These are phyloP conservation scores for Macquaria australasica DNA, from an alignment of 2,113 vertebrate species.

Conservation along the genomic window DNA sequence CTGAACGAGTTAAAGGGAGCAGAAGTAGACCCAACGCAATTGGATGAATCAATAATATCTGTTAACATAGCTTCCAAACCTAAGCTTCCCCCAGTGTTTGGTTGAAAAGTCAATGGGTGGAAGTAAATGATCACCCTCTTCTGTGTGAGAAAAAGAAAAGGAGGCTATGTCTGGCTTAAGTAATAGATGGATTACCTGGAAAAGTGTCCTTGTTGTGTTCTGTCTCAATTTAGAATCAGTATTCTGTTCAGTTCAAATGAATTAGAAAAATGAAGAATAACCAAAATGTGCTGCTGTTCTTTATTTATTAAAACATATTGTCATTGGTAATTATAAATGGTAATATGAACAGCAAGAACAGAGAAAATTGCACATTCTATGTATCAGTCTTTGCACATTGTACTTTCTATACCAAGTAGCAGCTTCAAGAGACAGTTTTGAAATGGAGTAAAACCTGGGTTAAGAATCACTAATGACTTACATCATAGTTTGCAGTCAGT, in stretches of 20 bases:
- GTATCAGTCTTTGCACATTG: neutral
- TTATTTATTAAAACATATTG: neutral
- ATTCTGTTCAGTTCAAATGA: neutral
- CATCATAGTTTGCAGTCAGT: no score
- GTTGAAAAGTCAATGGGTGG: neutral
- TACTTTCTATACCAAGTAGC: no score
- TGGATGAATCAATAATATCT: slow-evolving; percentile 28
- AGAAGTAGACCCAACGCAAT: neutral
- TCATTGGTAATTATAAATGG: neutral
- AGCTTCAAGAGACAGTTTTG: no score
- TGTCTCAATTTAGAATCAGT: neutral
- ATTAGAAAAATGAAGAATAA: neutral
- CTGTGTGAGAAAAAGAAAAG: neutral
- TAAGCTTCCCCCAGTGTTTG: neutral
- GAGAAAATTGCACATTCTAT: neutral
- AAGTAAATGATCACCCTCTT: neutral
- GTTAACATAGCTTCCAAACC: slow-evolving; percentile 2
- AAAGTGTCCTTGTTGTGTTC: neutral
- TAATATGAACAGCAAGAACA: neutral
- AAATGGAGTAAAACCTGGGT: no score
- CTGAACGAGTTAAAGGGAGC: neutral
- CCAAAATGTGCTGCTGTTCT: neutral
- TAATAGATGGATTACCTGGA: neutral
- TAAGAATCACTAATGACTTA: no score
- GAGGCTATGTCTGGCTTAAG: neutral